Percentiles rank a stretch among this genome's conserved stretches.
Evolutionary conservation across 92 coral and sea anemone species (phyloP).

Genomic region (Diadumene lineata): DNA sequence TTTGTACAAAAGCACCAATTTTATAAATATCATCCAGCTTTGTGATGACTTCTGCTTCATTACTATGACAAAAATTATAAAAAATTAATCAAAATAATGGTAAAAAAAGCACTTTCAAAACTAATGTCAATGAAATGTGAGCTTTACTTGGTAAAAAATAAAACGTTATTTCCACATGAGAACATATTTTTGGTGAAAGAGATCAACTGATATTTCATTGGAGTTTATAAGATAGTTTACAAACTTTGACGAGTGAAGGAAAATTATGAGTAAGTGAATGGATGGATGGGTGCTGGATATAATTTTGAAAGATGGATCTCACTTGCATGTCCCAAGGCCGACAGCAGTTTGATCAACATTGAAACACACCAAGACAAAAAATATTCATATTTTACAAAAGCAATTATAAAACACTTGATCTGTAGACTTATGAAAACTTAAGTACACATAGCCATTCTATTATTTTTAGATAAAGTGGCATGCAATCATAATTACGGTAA

Average conservation of each 20-base stretch:
- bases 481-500: too few relatives aligned
- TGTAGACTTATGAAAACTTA: too few relatives aligned
- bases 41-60: slow-evolving; percentile 83
- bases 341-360: too few relatives aligned
- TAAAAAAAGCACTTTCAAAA: not conserved
- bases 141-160: not conserved
- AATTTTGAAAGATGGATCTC: not conserved
- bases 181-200: not conserved
- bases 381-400: too few relatives aligned
- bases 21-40: slow-evolving; percentile 88
- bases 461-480: too few relatives aligned
- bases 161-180: not conserved
- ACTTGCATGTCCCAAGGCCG: not conserved
- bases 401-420: too few relatives aligned
- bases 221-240: too few relatives aligned
- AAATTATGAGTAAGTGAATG: not conserved
- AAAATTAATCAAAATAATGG: not conserved
- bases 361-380: too few relatives aligned
- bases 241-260: too few relatives aligned
- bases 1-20: slow-evolving; percentile 96
- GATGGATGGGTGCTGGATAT: too few relatives aligned
- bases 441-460: not conserved
- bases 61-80: slow-evolving; percentile 39
- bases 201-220: too few relatives aligned
- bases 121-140: not conserved